These are phyloP conservation scores for Drosophila setosimentum DNA, from an alignment of 2,888 invertebrate genomes.

Conservation along the genomic window DNA sequence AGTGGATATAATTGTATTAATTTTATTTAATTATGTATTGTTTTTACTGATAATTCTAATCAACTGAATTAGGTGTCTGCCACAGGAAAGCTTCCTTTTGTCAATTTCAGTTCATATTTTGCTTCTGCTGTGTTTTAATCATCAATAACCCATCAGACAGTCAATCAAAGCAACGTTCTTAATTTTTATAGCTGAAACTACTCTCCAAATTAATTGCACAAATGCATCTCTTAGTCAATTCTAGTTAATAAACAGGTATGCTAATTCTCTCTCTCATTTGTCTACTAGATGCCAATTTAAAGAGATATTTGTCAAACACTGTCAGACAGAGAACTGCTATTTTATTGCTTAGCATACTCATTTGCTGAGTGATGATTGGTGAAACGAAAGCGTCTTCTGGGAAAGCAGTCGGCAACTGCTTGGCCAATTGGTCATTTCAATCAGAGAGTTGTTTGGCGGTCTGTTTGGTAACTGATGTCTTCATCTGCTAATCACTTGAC, in stretches of 20 bases:
- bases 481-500: slow-evolving; percentile 73
- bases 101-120: accelerated
- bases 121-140: not conserved
- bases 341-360: not conserved
- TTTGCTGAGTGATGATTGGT: slow-evolving; percentile 36
- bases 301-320: slow-evolving; percentile 27
- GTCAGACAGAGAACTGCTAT: slow-evolving; percentile 21
- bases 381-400: slow-evolving; percentile 40
- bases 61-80: not conserved
- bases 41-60: too few relatives aligned
- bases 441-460: slow-evolving; percentile 39
- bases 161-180: not conserved
- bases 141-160: not conserved
- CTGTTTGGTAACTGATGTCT: slow-evolving; percentile 46
- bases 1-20: too few relatives aligned
- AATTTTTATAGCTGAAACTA: not conserved
- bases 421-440: slow-evolving; percentile 58
- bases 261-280: not conserved
- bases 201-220: too few relatives aligned
- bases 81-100: too few relatives aligned
- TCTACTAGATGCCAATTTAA: slow-evolving; percentile 28
- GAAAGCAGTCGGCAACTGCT: slow-evolving; percentile 32
- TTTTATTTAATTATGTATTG: too few relatives aligned
- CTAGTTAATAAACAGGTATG: not conserved
- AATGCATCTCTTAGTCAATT: not conserved